These are phyloP conservation scores for Drosophila monieri DNA, from an alignment of 2,888 invertebrate genomes.

Conservation along the genomic window DNA sequence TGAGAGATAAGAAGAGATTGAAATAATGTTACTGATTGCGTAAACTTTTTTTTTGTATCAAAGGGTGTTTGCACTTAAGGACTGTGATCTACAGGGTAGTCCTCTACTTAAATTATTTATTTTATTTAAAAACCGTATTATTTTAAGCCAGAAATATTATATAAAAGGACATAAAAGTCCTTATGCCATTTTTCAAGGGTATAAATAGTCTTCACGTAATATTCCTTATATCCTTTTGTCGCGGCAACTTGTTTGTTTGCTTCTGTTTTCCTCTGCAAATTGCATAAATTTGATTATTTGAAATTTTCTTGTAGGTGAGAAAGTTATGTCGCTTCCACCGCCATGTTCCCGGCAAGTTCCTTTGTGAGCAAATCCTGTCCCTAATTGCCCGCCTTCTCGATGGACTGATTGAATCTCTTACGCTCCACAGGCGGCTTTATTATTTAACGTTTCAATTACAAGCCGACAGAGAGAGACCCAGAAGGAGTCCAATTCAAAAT, in stretches of 20 bases:
- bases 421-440: conserved; percentile 66
- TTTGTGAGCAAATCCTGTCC: conserved; percentile 52
- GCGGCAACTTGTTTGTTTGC: background rate
- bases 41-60: conserved; percentile 74
- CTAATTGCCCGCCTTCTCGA: conserved; percentile 46
- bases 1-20: background rate
- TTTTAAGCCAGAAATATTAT: background rate
- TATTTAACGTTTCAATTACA: conserved; percentile 78
- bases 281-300: conserved; percentile 70
- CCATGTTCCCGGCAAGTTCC: conserved; percentile 11
- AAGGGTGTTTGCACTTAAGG: conserved; percentile 20
- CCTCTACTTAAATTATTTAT: background rate
- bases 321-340: conserved; percentile 1
- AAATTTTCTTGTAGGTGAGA: conserved; percentile 41
- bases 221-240: background rate
- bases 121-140: background rate
- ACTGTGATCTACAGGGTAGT: background rate
- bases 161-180: background rate
- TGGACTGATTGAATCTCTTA: conserved; percentile 68
- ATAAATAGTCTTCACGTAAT: background rate
- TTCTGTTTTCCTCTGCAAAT: conserved; percentile 52
- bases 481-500: conserved; percentile 55
- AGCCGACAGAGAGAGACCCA: conserved; percentile 20
- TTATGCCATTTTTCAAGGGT: background rate
- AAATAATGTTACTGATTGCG: conserved; percentile 65